These are phyloP conservation scores for Synergus gifuensis DNA, from an alignment of 2,888 invertebrate species.

Conservation along the genomic window DNA sequence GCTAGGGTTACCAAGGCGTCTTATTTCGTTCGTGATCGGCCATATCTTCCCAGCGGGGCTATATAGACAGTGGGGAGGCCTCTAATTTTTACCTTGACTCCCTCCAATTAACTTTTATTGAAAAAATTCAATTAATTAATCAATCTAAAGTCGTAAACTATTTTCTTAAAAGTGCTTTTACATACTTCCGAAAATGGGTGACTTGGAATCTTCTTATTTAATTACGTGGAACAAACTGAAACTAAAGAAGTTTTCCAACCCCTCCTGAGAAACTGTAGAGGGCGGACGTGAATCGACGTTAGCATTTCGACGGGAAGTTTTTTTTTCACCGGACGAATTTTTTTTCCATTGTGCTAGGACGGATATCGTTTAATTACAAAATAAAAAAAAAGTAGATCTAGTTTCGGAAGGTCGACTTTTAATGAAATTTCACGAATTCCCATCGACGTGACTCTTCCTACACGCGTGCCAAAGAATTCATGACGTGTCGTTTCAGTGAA, in stretches of 20 bases:
- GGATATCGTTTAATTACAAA: conserved; percentile 54
- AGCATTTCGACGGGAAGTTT: background rate
- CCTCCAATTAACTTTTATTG: conserved; percentile 4
- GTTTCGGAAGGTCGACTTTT: conserved; percentile 2
- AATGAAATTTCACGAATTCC: conserved; percentile 6
- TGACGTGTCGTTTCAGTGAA: background rate
- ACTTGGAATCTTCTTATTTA: conserved; percentile 5
- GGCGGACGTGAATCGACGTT: conserved; percentile 49
- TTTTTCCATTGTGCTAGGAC: background rate
- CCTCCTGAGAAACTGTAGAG: conserved; percentile 32
- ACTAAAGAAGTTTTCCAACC: background rate
- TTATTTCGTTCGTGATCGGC: conserved; percentile 45
- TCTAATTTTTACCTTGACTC: background rate
- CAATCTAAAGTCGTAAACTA: background rate
- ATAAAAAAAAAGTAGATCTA: conserved; percentile 36
- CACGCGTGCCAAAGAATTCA: conserved; percentile 47
- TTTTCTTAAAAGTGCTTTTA: conserved; percentile 12
- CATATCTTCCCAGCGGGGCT: conserved; percentile 3
- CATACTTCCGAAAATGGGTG: background rate
- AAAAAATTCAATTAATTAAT: conserved; percentile 6
- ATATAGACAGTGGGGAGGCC: background rate
- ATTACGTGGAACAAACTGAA: conserved; percentile 13
- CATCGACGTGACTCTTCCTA: background rate
- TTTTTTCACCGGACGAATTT: background rate
- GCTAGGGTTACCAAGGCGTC: conserved; percentile 48